Evolutionary conservation across 2,888 invertebrate genomes (phyloP), one percentile per base, ranked within the genome.

Genomic region (Tetramorium bicarinatum): DNA sequence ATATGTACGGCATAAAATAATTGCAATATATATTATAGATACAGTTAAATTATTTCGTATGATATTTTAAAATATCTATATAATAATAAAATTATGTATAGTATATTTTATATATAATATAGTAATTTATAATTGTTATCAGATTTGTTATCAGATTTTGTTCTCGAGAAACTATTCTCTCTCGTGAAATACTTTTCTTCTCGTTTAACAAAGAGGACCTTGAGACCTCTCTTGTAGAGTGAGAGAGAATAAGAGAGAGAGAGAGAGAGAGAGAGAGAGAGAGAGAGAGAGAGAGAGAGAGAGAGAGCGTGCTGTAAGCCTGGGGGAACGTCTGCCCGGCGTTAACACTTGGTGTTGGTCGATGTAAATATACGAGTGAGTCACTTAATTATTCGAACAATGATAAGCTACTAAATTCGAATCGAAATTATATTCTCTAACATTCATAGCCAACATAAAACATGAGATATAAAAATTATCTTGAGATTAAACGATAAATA

Each of bases 151-250:
- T 47, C 47, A 59, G 59, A 47, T 71, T 79, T 59, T n/a, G 21
- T 56, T 79, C 4, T 34, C 18, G 59, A 59, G 59, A 79, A 38
- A 34, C 47, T 18, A 49, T 79, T 3, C 13, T 71, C 72, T 71
- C 59, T 47, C 69, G 13, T 44, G 34, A 79, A 15, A 77, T 67
- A 9, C 47, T 79, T 79, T 71, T 71, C 72, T 79, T 71, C 59
- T 34, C 79, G 59, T 47, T 59, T 38, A 79, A 79, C 72, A 79
- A 79, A 79, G 79, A 79, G 59, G 34, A 71, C 79, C 79, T 79
- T 79, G 79, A 79, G 72, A 47, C 34, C 7, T 79, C 47, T 79
- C n/a, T 54, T 41, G 21, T 15, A 34, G 18, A 69, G 9, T 47
- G 29, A 44, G 54, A 62, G 56, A 56, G 25, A 6, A 4, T 34